phyloP scores from a whole-genome alignment of 2,797 vertebrate species.

The Microtus obscurus region DNA sequence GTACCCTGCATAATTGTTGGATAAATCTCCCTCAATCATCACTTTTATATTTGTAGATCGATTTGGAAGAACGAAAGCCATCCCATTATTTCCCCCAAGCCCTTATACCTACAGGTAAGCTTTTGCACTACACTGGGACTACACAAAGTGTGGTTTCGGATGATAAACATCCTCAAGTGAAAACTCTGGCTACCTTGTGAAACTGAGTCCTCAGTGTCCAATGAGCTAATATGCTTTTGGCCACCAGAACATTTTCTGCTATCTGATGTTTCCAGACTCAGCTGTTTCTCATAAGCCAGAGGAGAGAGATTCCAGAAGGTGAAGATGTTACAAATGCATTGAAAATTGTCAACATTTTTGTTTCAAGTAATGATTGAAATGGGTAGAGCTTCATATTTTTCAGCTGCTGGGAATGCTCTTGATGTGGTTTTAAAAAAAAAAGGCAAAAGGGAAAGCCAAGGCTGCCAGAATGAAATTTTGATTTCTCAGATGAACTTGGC shows the following conservation, averaged over 20 bases:
- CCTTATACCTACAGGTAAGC: constrained; percentile 20
- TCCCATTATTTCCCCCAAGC: constrained; percentile 9
- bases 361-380: constrained; percentile 85
- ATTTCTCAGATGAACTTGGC: constrained; percentile 80
- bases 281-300: constrained; percentile 85
- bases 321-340: constrained; percentile 85
- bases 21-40: constrained; percentile 34
- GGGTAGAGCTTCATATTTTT: constrained; percentile 82
- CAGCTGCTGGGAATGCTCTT: constrained; percentile 87
- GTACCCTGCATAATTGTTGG: background rate
- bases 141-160: constrained; percentile 55
- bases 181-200: background rate
- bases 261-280: constrained; percentile 83
- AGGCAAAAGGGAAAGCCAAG: background rate
- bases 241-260: constrained; percentile 76
- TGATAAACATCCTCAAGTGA: constrained; percentile 63
- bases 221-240: constrained; percentile 48
- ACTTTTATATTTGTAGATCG: background rate
- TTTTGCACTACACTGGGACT: constrained; percentile 38
- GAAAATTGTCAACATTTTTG: constrained; percentile 86
- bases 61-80: background rate
- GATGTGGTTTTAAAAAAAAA: constrained; percentile 79
- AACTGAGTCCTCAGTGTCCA: constrained; percentile 62
- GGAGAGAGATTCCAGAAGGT: constrained; percentile 86
- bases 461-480: constrained; percentile 78